phyloP scores from a whole-genome alignment of 2,113 vertebrate species.

The Megaleporinus macrocephalus region DNA sequence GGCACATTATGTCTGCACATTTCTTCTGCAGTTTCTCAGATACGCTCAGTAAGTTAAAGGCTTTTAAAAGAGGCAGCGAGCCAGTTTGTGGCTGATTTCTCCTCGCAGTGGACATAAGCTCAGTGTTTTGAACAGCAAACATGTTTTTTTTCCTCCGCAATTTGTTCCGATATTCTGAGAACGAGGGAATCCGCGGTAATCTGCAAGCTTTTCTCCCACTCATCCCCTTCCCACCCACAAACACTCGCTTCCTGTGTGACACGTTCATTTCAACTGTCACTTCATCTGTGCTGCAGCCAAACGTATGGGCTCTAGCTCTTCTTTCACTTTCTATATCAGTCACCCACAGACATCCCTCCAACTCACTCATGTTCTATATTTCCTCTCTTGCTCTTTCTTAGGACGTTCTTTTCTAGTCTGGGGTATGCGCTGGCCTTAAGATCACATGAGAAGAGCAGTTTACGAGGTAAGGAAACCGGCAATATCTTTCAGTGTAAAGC shows the following conservation, averaged over 20 bases:
- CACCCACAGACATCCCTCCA: constrained; percentile 7
- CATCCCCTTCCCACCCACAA: constrained; percentile 2
- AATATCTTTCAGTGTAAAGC: neutral
- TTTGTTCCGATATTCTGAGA: constrained; percentile 20
- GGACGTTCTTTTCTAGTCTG: constrained; percentile 51
- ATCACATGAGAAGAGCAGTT: constrained; percentile 31
- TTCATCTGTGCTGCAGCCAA: neutral
- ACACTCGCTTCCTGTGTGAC: constrained; percentile 25
- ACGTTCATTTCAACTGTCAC: constrained; percentile 18
- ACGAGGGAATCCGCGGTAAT: constrained; percentile 8
- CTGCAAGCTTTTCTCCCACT: constrained; percentile 12
- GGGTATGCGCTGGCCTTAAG: constrained; percentile 54
- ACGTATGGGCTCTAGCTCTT: neutral
- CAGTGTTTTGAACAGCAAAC: neutral
- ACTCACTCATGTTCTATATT: constrained; percentile 9
- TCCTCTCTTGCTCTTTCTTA: constrained; percentile 48
- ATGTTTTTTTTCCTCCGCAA: neutral
- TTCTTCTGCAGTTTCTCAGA: neutral
- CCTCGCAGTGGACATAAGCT: neutral
- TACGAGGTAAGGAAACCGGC: constrained; percentile 17
- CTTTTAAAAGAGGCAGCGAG: neutral
- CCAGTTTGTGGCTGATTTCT: neutral
- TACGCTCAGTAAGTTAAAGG: neutral
- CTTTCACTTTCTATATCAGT: constrained; percentile 40
- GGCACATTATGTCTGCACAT: neutral